Base-by-base conservation (phyloP, 2,797 vertebrate genomes). In the Melopsittacus undulatus region DNA sequence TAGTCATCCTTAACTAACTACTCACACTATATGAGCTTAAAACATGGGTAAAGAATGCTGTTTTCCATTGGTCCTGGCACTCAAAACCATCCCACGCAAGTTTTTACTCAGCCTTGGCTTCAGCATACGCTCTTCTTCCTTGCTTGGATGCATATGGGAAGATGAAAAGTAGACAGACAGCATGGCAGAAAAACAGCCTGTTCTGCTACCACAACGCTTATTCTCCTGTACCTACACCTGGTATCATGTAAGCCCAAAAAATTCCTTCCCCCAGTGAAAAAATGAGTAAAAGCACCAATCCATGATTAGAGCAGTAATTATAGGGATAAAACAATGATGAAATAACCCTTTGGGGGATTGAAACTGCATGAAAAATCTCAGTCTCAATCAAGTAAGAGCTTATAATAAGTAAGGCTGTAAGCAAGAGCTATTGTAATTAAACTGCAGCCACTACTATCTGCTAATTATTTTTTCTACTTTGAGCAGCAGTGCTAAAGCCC, bases 161-260 rank as follows among this genome's bases (percentile, higher is more conserved):
- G 3, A 16, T 0, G 7, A 32, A 30, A 59, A 61, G 13, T 19
- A 45, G 29, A 38, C 10, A 48, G 49, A 48, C 61, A 38, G 11
- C 6, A 27, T 0, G 1, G 10, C 1, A 1, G 15, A 69, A 16
- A 62, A 14, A 7, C 17, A n/a, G 30, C 5, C 15, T 15, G 9
- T 46, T 10, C 27, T 24, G 30, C 34, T 63, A 12, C 5, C 0
- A 3, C 7, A 32, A 1, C 29, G 42, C 26, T 34, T 30, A 23
- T 0, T 5, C 9, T 70, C 22, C 38, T 40, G 9, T 7, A 46
- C 34, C 84, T 66, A 27, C 19, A 61, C 11, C 64, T 18, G 20
- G 7, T 9, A 46, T 2, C 5, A 16, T 0, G 0, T 29, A 43
- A 46, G 18, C 42, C 13, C 32, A 18, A 6, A 7, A 7, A 27